phyloP scores from a whole-genome alignment of 1,140 invertebrate genomes.

The Cydia amplana region DNA sequence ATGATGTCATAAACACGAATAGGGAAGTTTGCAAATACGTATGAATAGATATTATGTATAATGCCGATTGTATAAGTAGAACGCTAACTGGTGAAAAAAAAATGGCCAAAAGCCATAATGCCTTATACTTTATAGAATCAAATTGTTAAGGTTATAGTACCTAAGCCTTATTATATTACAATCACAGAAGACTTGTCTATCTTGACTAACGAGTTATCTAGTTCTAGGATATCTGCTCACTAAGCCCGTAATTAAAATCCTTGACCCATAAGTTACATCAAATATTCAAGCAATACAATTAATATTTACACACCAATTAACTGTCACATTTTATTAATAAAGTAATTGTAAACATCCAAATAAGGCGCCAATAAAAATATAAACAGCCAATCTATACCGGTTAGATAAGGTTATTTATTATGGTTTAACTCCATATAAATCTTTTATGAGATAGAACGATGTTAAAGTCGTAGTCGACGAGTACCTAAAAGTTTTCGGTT shows the following conservation, averaged over 20 bases:
- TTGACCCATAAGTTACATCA: neutral
- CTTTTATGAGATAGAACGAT: too few species aligned
- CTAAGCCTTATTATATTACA: neutral
- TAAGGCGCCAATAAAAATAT: neutral
- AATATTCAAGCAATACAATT: neutral
- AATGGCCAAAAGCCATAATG: neutral
- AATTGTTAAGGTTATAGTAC: neutral
- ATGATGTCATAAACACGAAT: conserved; percentile 9
- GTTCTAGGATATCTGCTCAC: neutral
- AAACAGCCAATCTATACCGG: neutral
- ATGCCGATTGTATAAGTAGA: neutral
- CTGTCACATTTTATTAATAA: neutral
- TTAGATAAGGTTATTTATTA: neutral
- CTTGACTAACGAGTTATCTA: too few species aligned
- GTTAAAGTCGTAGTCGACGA: too few species aligned
- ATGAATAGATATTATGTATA: neutral
- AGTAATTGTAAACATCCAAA: conserved; percentile 5
- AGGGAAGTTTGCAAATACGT: neutral
- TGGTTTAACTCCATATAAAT: neutral
- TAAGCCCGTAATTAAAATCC: neutral
- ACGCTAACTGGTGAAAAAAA: neutral
- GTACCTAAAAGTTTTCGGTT: too few species aligned
- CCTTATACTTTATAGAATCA: too few species aligned
- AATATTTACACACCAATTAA: neutral
- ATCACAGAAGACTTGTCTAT: neutral